Base-by-base conservation (phyloP, 2,797 vertebrate genomes). In the Anabas testudineus region DNA sequence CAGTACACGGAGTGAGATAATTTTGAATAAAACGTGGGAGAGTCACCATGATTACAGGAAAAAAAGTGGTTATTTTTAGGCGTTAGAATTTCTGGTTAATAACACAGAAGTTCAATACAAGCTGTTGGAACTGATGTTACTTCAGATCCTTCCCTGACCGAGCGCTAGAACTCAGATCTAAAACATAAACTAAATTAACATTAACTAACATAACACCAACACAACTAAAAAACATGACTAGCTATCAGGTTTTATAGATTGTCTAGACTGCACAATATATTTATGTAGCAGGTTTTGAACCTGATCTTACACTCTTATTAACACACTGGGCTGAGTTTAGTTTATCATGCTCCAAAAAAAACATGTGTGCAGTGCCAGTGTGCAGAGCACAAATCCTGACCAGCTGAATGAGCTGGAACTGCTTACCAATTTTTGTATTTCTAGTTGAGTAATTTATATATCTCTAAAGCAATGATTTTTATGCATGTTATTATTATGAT, bases 101-200 rank as follows among this genome's bases (percentile, higher is more conserved):
- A 64, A 49, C 13, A 52, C 30, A 0, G 14, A 41, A 54, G 15
- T 21, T 15, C 6, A 18, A 34, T 28, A 60, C 43, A 53, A 61
- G 68, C 47, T 56, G 42, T 46, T 36, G 26, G 26, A 67, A 24
- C 62, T 41, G 66, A 55, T 45, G 61, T 1, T 12, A 21, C 53
- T 62, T 51, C 12, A 65, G 14, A n/a, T n/a, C n/a, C n/a, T n/a
- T 75, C 21, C 53, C 61, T 60, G 53, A 55, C 37, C 21, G 53
- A 53, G 16, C 37, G 18, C 14, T 10, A 54, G 10, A 66, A 41
- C 22, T 45, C 41, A 65, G 3, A 51, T 26, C n/a, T 28, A 32
- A 71, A 67, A 45, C 21, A 42, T 26, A n/a, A 62, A 74, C 42
- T 57, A 9, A 66, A 55, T 37, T 14, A 24, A n/a, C 5, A 51